Conservation (phyloP, 2,888 invertebrate genomes). For the Sarcophaga variegata region DNA sequence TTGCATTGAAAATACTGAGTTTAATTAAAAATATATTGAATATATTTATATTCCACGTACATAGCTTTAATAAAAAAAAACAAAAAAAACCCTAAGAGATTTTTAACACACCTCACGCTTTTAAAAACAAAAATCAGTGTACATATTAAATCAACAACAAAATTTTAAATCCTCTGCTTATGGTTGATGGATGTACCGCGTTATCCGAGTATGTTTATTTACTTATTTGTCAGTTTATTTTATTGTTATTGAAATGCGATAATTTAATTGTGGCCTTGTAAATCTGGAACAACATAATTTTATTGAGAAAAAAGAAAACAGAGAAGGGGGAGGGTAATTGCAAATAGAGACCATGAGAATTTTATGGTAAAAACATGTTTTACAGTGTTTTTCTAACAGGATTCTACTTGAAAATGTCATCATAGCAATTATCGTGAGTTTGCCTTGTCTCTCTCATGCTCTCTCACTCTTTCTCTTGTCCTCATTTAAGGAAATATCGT, state of each 20-base stretch:
- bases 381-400: constrained; percentile 81
- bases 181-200: neutral
- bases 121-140: too few species aligned
- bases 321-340: constrained; percentile 41
- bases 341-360: constrained; percentile 50
- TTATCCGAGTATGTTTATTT: constrained; percentile 28
- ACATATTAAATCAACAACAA: neutral
- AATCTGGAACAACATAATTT: constrained; percentile 55
- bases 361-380: constrained; percentile 77
- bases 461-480: constrained; percentile 32
- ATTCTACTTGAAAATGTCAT: constrained; percentile 81
- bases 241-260: constrained; percentile 81
- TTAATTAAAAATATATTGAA: too few species aligned
- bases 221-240: constrained; percentile 55
- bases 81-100: too few species aligned
- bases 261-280: constrained; percentile 78
- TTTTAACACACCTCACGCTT: too few species aligned
- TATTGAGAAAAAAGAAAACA: neutral
- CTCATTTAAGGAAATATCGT: constrained; percentile 10
- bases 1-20: too few species aligned
- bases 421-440: constrained; percentile 55
- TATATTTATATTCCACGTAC: too few species aligned
- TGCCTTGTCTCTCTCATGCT: constrained; percentile 52
- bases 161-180: neutral
- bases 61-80: too few species aligned